These are phyloP conservation scores for Globodera rostochiensis DNA, from an alignment of 1,140 invertebrate genomes.

Conservation along the genomic window DNA sequence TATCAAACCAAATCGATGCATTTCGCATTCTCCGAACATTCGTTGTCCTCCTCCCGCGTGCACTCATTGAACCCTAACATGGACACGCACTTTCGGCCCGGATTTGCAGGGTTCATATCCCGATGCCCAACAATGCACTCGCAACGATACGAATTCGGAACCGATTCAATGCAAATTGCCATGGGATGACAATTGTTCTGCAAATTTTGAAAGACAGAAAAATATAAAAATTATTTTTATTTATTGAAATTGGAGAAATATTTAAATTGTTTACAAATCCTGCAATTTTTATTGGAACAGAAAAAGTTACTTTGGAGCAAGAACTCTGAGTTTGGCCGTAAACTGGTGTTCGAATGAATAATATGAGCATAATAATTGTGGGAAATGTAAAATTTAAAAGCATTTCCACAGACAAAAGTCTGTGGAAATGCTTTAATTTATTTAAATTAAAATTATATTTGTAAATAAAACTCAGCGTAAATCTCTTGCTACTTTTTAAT, in stretches of 20 bases:
- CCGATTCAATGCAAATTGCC: conserved; percentile 59
- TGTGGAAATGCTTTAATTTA: no score
- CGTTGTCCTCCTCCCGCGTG: conserved; percentile 57
- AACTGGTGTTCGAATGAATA: not conserved
- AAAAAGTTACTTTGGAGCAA: not conserved
- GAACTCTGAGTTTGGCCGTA: not conserved
- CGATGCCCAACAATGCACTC: conserved; percentile 52
- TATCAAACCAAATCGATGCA: conserved; percentile 54
- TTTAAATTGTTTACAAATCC: not conserved
- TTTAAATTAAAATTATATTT: no score
- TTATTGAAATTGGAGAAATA: not conserved
- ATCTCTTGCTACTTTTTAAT: no score
- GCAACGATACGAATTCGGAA: conserved; percentile 54
- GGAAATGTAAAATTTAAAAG: not conserved
- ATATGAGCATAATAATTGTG: not conserved
- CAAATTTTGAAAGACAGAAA: conserved; percentile 11
- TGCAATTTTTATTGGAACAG: not conserved
- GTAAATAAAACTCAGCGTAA: no score
- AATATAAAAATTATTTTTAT: not conserved
- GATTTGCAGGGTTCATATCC: conserved; percentile 57
- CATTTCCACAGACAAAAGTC: no score
- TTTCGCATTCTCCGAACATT: conserved; percentile 59
- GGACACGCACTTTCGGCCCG: conserved; percentile 50
- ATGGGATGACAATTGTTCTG: conserved; percentile 62
- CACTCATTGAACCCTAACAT: conserved; percentile 58